Percentiles rank a stretch among this genome's conserved stretches.
These are phyloP conservation scores for Chondrosia reniformis DNA, from an alignment of 37 sponge, comb jelly and placozoan species.

Conservation along the genomic window DNA sequence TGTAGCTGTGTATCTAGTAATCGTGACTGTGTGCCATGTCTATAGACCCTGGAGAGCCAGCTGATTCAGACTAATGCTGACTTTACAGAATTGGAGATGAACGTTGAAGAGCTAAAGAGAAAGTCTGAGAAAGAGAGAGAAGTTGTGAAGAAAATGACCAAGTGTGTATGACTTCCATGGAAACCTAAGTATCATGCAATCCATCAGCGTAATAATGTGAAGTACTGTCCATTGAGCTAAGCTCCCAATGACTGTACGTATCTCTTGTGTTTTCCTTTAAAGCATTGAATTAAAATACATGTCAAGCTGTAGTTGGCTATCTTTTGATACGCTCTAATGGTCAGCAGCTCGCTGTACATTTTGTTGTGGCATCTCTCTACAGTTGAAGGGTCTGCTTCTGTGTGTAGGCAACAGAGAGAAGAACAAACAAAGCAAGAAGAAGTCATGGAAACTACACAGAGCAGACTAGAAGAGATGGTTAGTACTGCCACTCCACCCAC, in stretches of 20 bases:
- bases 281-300: too few relatives aligned
- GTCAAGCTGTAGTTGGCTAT: too few relatives aligned
- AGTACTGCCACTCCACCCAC: background rate
- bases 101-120: constrained; percentile 34
- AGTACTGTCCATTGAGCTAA: too few relatives aligned
- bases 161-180: constrained; percentile 10
- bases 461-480: constrained; percentile 39
- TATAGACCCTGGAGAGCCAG: constrained; percentile 57
- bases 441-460: constrained; percentile 3
- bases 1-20: background rate
- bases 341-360: too few relatives aligned
- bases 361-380: too few relatives aligned
- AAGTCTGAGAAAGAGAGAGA: constrained; percentile 57
- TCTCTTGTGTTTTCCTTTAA: background rate
- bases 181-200: background rate
- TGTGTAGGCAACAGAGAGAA: constrained; percentile 48
- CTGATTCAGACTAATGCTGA: constrained; percentile 30
- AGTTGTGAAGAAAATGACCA: constrained; percentile 36
- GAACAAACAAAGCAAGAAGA: constrained; percentile 12
- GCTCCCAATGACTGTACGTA: too few relatives aligned
- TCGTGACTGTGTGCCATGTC: too few relatives aligned
- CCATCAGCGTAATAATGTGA: too few relatives aligned
- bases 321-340: too few relatives aligned
- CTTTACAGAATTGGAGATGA: constrained; percentile 33
- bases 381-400: too few relatives aligned